Base-by-base conservation (phyloP, 2,888 invertebrate genomes). In the Catocala fraxini region DNA sequence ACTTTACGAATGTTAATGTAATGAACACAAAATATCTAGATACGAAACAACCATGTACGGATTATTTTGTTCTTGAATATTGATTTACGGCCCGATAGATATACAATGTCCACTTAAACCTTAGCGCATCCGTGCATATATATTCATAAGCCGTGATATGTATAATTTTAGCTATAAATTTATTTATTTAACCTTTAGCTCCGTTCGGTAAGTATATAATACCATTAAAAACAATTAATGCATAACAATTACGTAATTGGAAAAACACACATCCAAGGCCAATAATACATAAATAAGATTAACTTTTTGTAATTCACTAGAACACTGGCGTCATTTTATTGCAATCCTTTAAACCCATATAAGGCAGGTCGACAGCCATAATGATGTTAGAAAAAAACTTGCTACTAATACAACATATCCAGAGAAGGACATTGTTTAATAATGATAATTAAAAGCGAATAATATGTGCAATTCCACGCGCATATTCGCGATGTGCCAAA, bases 401-500 rank as follows among this genome's bases (percentile, higher is more conserved):
- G 65, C 68, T 68, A 67, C 70, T 70, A 73, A 75, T 25, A 25
- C 25, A 25, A 25, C 25, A 25, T 25, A 3, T 25, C 82, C 77
- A 48, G 74, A 82, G 82, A 90, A 87, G 89, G 89, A 83, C 84
- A 87, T 88, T 86, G 84, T 86, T 89, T 84, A 88, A 88, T 90
- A 89, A 89, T 85, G 86, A 85, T 91, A 90, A 91, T 92, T 88
- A 88, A 84, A 80, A 79, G 81, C 79, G 83, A 86, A 87, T 89
- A 88, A 87, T 89, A 85, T 88, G 80, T 82, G 82, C 83, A 85
- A 91, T 90, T 88, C 89, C 81, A 83, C 71, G 85, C 81, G 87
- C 88, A 90, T 86, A 89, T 90, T 89, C 84, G 89, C 86, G 88
- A 89, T 89, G 88, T 76, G 75, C 91, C 92, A 83, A 90, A 92